Base-by-base conservation (phyloP, 2,888 invertebrate genomes). In the Cancer borealis region DNA sequence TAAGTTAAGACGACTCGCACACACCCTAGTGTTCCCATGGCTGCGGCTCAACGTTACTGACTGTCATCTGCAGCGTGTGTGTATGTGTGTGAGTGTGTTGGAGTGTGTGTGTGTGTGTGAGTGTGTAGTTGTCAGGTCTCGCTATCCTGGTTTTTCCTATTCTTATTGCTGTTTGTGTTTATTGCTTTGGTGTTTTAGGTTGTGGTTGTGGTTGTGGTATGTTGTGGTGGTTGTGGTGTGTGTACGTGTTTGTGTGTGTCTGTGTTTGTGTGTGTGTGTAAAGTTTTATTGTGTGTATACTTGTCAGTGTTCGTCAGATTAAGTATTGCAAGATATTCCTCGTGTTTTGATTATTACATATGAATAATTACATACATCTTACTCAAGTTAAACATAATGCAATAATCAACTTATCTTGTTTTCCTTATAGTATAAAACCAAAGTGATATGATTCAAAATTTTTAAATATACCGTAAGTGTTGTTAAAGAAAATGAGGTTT, bases 1-100 rank as follows among this genome's bases (percentile, higher is more conserved):
- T 91, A 90, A 91, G 84, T 93, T 54, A 91, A 26, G 45, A 49
- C 54, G 91, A 84, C 45, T 87, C 26, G 87, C 93, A 90, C 91
- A 14, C 54, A 54, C 60, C 46, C 60, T 8, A 3, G 8, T 87
- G 91, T 91, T 91, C 87, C 90, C 93, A 91, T 91, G 39, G 30
- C 91, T 60, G 60, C 91, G 45, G 87, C 90, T 79, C 84, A 84
- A 54, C 12, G 87, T 54, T 60, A 93, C 93, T 93, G 89, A 21
- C 79, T 89, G 89, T 89, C 89, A 89, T 49, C 89, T 89, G 89
- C 89, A 49, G 89, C 30, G 12, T 30, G 79, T 26, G 79, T 66
- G 66, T 17, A n/a, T n/a, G 21, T 39, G 39, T 39, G 39, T 39
- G 17, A 66, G 21, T 54, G 5, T 14, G n/a, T 66, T 66, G 66